Percentiles rank a stretch among this genome's conserved stretches.
phyloP scores from a whole-genome alignment of 2,888 invertebrate species.

The Microctonus hyperodae region DNA sequence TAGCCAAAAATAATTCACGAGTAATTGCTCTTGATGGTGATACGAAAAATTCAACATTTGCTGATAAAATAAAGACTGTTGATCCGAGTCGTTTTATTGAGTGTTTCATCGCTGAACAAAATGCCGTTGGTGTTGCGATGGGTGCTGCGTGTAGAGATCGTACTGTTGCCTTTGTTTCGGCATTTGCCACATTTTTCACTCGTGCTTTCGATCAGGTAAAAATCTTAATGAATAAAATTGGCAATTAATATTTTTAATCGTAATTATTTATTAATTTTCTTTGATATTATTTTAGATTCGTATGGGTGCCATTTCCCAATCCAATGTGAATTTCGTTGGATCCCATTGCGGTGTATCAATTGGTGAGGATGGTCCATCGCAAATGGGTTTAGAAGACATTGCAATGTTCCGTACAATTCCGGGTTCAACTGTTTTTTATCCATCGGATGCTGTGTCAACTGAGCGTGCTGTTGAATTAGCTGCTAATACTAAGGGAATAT shows the following conservation, averaged over 20 bases:
- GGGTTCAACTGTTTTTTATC: constrained; percentile 80
- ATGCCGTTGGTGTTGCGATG: constrained; percentile 93
- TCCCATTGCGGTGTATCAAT: constrained; percentile 99
- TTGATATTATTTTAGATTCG: constrained; percentile 72
- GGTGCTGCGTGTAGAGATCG: constrained; percentile 94
- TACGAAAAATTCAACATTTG: constrained; percentile 98
- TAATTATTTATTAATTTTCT: not conserved
- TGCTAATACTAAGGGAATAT: constrained; percentile 93
- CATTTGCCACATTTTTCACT: constrained; percentile 98
- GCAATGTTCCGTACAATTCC: constrained; percentile 94
- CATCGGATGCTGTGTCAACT: constrained; percentile 89
- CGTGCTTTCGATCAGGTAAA: constrained; percentile 92
- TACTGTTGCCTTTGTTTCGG: constrained; percentile 92
- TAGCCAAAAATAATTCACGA: constrained; percentile 69
- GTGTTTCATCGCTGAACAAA: constrained; percentile 99
- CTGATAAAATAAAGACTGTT: constrained; percentile 86
- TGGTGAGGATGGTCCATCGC: constrained; percentile 98
- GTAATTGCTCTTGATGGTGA: constrained; percentile 97
- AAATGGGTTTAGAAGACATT: constrained; percentile 99
- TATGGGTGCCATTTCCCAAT: constrained; percentile 99
- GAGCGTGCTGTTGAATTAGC: constrained; percentile 96
- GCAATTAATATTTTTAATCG: not conserved
- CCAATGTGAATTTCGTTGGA: constrained; percentile 95
- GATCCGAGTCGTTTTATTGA: constrained; percentile 85
- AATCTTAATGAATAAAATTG: not conserved